Evolutionary conservation across 2,888 invertebrate genomes (phyloP).

Genomic region (Gnatocerus cornutus): DNA sequence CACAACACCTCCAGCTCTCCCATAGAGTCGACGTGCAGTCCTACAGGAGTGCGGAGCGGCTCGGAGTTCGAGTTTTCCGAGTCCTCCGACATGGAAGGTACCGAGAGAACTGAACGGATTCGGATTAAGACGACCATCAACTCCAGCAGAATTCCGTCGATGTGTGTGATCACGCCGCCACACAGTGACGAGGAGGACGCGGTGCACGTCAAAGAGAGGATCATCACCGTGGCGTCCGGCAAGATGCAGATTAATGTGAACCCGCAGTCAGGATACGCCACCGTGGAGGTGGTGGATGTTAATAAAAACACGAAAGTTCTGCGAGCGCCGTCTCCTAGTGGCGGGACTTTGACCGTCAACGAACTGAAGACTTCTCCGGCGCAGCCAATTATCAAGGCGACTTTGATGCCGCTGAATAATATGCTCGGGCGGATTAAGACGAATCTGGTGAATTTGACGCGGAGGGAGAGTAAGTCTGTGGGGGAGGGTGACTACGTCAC

Average conservation of each 20-base stretch:
- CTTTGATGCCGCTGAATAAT: slow-evolving; percentile 79
- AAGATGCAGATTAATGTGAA: slow-evolving; percentile 68
- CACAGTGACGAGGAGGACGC: slow-evolving; percentile 90
- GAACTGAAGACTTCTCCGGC: slow-evolving; percentile 48
- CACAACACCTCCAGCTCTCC: slow-evolving; percentile 88
- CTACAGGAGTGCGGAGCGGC: slow-evolving; percentile 79
- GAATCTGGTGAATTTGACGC: slow-evolving; percentile 65
- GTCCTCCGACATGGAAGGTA: slow-evolving; percentile 90
- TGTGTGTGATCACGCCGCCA: slow-evolving; percentile 93
- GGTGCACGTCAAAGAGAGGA: no score
- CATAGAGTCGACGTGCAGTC: slow-evolving; percentile 83
- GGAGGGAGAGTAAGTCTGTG: slow-evolving; percentile 73
- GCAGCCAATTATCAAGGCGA: slow-evolving; percentile 69
- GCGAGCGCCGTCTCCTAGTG: slow-evolving; percentile 68
- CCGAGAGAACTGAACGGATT: slow-evolving; percentile 89
- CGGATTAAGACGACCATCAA: slow-evolving; percentile 90
- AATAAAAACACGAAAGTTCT: slow-evolving; percentile 55
- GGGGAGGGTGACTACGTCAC: slow-evolving; percentile 90
- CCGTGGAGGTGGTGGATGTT: slow-evolving; percentile 64
- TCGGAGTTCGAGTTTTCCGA: slow-evolving; percentile 90
- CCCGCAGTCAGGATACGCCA: slow-evolving; percentile 68
- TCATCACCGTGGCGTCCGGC: no score
- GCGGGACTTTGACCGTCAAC: slow-evolving; percentile 65
- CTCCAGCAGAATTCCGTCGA: slow-evolving; percentile 90
- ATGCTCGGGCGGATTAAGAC: slow-evolving; percentile 81